Percentiles rank a stretch among this genome's conserved stretches.
Conservation (phyloP, 1,140 invertebrate genomes). For the Ceratitis capitata region DNA sequence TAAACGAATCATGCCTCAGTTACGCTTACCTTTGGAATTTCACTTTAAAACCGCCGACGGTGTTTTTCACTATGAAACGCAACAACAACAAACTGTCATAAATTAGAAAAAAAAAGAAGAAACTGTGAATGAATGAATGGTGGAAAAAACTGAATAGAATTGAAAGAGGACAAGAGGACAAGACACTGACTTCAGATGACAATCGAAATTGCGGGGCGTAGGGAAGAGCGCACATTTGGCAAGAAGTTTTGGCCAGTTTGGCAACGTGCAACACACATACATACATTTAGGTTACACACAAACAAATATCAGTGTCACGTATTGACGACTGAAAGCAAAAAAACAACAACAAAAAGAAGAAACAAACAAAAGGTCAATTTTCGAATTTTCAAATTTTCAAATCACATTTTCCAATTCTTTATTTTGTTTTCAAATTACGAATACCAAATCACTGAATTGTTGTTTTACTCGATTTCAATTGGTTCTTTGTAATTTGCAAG, state of each 20-base stretch:
- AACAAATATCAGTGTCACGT: background rate
- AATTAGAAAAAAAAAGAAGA: background rate
- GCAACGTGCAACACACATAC: background rate
- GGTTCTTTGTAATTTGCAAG: background rate
- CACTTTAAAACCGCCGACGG: slow-evolving; percentile 17
- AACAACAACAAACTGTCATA: background rate
- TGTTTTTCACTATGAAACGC: background rate
- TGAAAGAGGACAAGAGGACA: too few relatives aligned
- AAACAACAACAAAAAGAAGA: background rate
- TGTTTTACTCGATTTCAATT: slow-evolving; percentile 5
- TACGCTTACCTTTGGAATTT: background rate
- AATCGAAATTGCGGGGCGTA: background rate
- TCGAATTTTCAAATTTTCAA: slow-evolving; percentile 34
- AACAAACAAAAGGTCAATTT: slow-evolving; percentile 21
- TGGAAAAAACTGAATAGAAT: background rate
- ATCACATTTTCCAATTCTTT: slow-evolving; percentile 24
- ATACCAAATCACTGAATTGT: background rate
- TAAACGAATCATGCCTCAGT: background rate
- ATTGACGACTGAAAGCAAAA: background rate
- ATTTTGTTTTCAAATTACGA: slow-evolving; percentile 23
- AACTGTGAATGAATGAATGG: background rate
- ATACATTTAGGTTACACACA: background rate
- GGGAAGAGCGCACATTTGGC: background rate
- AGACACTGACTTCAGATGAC: background rate
- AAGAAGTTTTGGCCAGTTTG: background rate